Evolutionary conservation across 2,113 vertebrate genomes (phyloP).

Genomic region (Dipodomys merriami): DNA sequence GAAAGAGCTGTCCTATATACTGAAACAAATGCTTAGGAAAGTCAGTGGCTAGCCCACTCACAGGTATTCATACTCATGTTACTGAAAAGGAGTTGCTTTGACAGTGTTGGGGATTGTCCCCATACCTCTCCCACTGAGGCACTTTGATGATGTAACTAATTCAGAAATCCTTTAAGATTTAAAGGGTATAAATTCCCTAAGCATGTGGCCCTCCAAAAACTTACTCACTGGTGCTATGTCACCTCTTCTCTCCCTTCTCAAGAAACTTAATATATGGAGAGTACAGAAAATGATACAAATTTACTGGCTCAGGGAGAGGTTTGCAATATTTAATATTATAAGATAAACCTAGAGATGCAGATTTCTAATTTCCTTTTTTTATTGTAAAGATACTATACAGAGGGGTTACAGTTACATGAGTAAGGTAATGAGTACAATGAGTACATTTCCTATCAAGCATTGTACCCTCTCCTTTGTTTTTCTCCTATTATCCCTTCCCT

Average conservation of each 20-base stretch:
- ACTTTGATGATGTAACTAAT: background rate
- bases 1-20: background rate
- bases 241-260: background rate
- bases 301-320: background rate
- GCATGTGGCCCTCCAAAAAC: background rate
- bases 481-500: no score
- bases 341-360: background rate
- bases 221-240: background rate
- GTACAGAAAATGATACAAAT: background rate
- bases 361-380: background rate
- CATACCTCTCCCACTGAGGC: background rate
- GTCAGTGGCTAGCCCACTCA: background rate
- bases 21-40: background rate
- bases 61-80: background rate
- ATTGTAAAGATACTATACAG: no score
- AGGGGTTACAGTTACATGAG: no score
- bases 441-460: no score
- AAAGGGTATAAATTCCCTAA: background rate
- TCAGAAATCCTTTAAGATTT: background rate
- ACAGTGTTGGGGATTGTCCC: fast-evolving
- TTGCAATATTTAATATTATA: constrained; percentile 16
- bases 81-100: background rate
- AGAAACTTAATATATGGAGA: background rate
- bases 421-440: no score
- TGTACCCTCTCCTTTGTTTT: no score